Evolutionary conservation across 2,797 vertebrate genomes (phyloP).

Genomic region (Okamejei kenojei): DNA sequence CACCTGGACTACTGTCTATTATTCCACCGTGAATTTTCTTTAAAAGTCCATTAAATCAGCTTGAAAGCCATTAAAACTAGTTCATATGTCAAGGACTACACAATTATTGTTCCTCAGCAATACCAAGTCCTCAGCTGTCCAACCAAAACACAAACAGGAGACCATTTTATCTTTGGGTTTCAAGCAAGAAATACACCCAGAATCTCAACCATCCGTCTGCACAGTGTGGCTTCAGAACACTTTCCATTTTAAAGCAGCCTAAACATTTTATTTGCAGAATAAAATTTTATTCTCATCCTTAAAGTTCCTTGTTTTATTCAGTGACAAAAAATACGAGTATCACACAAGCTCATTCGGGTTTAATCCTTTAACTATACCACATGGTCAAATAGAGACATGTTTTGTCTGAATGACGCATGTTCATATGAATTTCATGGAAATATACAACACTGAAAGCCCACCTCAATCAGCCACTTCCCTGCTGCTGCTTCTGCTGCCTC

Average conservation of each 20-base stretch:
- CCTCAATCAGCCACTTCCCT: too few species aligned
- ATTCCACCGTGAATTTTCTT: too few species aligned
- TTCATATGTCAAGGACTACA: too few species aligned
- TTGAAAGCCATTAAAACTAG: too few species aligned
- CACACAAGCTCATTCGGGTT: not conserved
- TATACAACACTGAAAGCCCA: not conserved
- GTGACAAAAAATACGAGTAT: not conserved
- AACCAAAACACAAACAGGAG: not conserved
- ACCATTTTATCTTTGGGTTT: not conserved
- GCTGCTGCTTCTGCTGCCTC: too few species aligned
- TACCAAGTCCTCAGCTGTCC: too few species aligned
- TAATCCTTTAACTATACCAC: not conserved
- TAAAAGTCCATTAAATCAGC: too few species aligned
- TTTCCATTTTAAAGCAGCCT: not conserved
- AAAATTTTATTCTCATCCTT: not conserved
- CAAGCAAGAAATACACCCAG: not conserved
- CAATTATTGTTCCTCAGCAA: too few species aligned
- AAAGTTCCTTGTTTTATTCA: not conserved
- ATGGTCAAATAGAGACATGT: not conserved
- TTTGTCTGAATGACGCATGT: too few species aligned
- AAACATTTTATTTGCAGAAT: not conserved
- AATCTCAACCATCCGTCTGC: not conserved
- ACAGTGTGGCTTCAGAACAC: not conserved
- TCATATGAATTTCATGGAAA: not conserved
- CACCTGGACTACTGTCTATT: too few species aligned